These are phyloP conservation scores for Cathartes aura DNA, from an alignment of 2,113 vertebrate genomes.

Conservation along the genomic window DNA sequence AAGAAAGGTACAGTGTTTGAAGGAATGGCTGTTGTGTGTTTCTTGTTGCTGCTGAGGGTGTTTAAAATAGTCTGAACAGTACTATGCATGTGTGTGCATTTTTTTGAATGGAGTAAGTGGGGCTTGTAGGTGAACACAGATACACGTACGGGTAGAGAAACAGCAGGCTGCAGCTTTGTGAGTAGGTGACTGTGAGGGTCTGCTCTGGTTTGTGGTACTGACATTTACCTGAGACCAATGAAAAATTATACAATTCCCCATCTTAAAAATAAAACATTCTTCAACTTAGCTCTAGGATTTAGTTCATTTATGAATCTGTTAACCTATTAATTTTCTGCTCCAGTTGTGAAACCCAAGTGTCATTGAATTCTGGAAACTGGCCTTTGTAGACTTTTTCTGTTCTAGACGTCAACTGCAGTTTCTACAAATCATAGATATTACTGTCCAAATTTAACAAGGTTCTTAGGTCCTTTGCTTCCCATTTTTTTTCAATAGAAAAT, in stretches of 20 bases:
- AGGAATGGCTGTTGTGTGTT: background rate
- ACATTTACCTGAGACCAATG: background rate
- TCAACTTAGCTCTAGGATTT: background rate
- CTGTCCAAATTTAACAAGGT: background rate
- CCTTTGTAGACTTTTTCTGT: background rate
- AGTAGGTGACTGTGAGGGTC: background rate
- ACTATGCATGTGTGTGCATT: background rate
- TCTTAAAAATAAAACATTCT: background rate
- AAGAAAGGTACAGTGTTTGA: background rate
- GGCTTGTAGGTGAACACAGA: background rate
- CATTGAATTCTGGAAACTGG: background rate
- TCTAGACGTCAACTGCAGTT: background rate
- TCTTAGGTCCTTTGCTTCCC: background rate
- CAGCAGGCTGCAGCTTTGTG: background rate
- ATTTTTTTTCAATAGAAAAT: background rate
- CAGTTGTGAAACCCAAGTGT: background rate
- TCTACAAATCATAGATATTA: background rate
- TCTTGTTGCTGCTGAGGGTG: background rate
- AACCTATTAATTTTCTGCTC: background rate
- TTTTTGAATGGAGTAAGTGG: background rate
- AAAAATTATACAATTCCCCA: background rate
- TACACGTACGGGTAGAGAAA: background rate
- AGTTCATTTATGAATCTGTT: background rate
- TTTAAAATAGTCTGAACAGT: background rate
- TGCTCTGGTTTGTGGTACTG: background rate